Evolutionary conservation across 2,113 vertebrate genomes (phyloP), one percentile per base, ranked within the genome.

Genomic region (Scomber scombrus): DNA sequence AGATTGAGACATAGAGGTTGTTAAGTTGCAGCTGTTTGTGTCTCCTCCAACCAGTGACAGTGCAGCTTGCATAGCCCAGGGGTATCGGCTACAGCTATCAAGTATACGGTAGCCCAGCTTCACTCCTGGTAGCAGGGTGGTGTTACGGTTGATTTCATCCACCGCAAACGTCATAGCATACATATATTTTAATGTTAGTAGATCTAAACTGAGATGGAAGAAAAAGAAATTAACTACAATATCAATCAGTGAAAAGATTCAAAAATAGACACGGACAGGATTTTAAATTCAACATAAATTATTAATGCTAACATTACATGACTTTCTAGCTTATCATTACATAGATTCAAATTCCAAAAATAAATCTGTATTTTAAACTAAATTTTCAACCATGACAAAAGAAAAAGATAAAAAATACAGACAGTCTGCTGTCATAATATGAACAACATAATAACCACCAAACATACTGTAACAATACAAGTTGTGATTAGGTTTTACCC

Each of bases 141-240:
- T 79, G 58, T 91, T 88, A 16, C 54, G 57, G 80, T 95, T 95
- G 58, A 95, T 95, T 83, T 95, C 93, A 8, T 94, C 91, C 80
- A 95, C 89, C 0, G 94, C 92, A 89, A 93, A 95, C 7, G 54
- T 60, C 84, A 95, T 84, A 12, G 89, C 90, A 58, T 94, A 88
- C 14, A 78, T 65, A 76, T 85, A 86, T 43, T 79, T 88, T n/a
- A 93, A 68, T 4, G 88, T 21, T 29, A 74, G 57, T 13, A 78
- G 40, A 68, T 94, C 86, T 45, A 94, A 91, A 70, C 91, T 93
- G 72, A 85, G 7, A 55, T 15, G 3, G 43, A 56, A n/a, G 13
- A 49, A 47, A 46, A 56, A n/a, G 13, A 49, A 47, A 46, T 3
- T 49, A 23, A 47, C n/a, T 23, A 9, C 7, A 76, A 12, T 10